Evolutionary conservation across 2,888 invertebrate genomes (phyloP).

Genomic region (Notodonta ziczac): DNA sequence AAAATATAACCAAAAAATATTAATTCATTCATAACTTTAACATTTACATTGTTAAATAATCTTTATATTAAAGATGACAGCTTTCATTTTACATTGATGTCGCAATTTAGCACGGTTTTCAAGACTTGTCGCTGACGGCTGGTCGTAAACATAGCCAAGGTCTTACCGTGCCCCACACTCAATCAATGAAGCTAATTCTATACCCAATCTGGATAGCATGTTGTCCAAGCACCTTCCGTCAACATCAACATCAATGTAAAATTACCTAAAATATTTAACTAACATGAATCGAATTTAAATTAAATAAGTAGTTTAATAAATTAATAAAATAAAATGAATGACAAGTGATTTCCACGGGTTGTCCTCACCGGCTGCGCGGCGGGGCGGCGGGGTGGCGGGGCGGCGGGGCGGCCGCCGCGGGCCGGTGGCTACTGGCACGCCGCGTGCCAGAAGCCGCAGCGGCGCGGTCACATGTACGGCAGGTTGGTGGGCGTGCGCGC

Average conservation of each 20-base stretch:
- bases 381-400: no score
- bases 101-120: background rate
- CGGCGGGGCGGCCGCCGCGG: constrained; percentile 1
- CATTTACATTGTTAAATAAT: background rate
- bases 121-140: no score
- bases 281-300: background rate
- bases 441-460: constrained; percentile 62
- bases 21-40: background rate
- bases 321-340: background rate
- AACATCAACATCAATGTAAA: constrained; percentile 3
- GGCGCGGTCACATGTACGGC: constrained; percentile 77
- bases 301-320: background rate
- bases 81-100: background rate
- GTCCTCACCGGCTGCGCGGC: background rate
- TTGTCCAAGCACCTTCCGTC: background rate
- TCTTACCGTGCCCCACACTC: no score
- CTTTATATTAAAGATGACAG: background rate
- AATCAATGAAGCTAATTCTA: no score
- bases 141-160: no score
- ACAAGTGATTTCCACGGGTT: background rate
- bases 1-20: background rate
- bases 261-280: background rate
- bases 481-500: constrained; percentile 66
- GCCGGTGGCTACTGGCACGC: constrained; percentile 26
- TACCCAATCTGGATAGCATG: background rate